Evolutionary conservation across 2,113 vertebrate genomes (phyloP).

Genomic region (Alces alces): DNA sequence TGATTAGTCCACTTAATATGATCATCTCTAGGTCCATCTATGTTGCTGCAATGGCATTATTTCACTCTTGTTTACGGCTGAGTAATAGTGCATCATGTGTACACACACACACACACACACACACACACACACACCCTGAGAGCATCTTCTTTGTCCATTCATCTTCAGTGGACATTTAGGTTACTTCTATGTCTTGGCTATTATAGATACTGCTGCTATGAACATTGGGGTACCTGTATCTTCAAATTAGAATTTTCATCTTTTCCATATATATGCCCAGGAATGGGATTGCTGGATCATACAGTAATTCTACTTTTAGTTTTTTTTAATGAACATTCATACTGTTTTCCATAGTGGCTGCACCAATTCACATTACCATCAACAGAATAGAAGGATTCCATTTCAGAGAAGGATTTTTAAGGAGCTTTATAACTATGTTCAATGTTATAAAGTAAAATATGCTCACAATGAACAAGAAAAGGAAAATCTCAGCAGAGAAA

Average conservation of each 20-base stretch:
- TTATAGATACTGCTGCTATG: not conserved
- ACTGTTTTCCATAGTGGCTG: not conserved
- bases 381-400: not conserved
- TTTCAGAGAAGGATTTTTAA: not conserved
- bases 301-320: not conserved
- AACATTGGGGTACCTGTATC: not conserved
- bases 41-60: not conserved
- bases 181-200: not conserved
- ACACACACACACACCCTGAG: not conserved
- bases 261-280: not conserved
- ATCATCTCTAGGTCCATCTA: not conserved
- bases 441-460: not conserved
- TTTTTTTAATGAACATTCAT: not conserved
- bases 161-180: not conserved
- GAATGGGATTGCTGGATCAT: not conserved
- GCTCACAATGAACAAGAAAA: not conserved
- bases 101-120: not conserved
- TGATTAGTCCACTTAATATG: not conserved
- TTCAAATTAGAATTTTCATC: not conserved
- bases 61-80: not conserved
- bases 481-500: not conserved
- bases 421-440: not conserved
- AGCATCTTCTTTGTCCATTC: not conserved
- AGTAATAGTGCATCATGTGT: not conserved
- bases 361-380: not conserved